phyloP scores from a whole-genome alignment of 2,888 invertebrate species.

The Lottia scabra region DNA sequence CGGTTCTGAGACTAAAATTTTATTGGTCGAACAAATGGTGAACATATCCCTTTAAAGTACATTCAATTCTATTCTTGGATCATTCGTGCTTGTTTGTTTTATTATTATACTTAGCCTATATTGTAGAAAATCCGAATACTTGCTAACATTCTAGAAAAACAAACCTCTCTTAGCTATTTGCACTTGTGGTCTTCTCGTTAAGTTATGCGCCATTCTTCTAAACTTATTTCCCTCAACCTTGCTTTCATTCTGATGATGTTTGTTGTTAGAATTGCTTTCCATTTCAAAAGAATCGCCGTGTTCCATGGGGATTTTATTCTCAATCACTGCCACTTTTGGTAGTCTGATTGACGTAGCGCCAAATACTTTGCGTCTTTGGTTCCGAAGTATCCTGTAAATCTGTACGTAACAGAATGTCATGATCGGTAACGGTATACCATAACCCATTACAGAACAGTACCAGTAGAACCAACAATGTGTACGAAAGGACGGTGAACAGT shows the following conservation, averaged over 20 bases:
- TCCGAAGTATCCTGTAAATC: constrained; percentile 3
- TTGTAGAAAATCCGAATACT: no score
- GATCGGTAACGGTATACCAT: constrained; percentile 11
- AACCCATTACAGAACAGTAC: constrained; percentile 11
- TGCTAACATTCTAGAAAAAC: not conserved
- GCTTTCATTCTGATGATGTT: not conserved
- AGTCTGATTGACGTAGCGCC: not conserved
- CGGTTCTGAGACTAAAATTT: no score
- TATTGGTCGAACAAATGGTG: no score
- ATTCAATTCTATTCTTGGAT: no score
- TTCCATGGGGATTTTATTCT: not conserved
- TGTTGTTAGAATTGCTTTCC: not conserved
- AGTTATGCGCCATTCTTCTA: no score
- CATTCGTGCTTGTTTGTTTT: no score
- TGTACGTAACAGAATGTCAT: constrained; percentile 16
- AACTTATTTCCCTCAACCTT: not conserved
- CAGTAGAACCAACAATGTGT: constrained; percentile 14
- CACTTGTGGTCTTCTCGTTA: not conserved
- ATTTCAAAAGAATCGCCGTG: not conserved
- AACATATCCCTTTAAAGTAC: no score
- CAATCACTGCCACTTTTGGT: not conserved
- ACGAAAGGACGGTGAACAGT: constrained; percentile 15
- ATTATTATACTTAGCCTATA: no score
- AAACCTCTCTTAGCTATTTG: not conserved
- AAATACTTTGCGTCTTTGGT: constrained; percentile 2